A percentile compares a stretch with the other conserved stretches of the same genome.
Evolutionary conservation across 2,113 vertebrate genomes (phyloP).

Genomic region (Psettodes erumei): DNA sequence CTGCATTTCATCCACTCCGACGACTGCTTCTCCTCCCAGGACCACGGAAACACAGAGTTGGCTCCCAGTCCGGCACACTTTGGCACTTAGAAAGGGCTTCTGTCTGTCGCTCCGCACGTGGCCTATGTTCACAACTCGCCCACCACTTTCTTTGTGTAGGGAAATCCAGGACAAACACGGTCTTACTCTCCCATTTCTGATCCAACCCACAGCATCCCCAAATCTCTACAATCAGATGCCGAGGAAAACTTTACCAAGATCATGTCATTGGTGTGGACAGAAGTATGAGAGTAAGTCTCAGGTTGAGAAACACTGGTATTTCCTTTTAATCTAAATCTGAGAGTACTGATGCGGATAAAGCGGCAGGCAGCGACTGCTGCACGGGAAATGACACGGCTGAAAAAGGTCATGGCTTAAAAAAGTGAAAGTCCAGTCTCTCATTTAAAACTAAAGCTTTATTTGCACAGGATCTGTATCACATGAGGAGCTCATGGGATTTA

Average conservation of each 20-base stretch:
- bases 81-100: slow-evolving; percentile 63
- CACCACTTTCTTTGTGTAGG: slow-evolving; percentile 7
- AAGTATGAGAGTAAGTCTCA: neutral
- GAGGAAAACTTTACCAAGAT: neutral
- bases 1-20: slow-evolving; percentile 80
- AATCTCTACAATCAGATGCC: neutral
- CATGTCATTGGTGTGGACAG: neutral
- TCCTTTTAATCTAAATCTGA: slow-evolving; percentile 13
- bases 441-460: slow-evolving; percentile 16
- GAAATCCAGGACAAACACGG: slow-evolving; percentile 6
- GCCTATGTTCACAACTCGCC: slow-evolving; percentile 51
- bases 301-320: slow-evolving; percentile 6
- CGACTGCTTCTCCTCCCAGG: slow-evolving; percentile 79
- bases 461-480: neutral
- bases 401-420: slow-evolving; percentile 20
- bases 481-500: neutral
- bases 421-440: slow-evolving; percentile 18
- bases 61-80: slow-evolving; percentile 29
- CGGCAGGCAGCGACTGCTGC: neutral
- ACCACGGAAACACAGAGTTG: slow-evolving; percentile 66
- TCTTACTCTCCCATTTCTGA: neutral
- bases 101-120: slow-evolving; percentile 7
- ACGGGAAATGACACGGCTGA: neutral
- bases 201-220: neutral
- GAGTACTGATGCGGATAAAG: slow-evolving; percentile 5